Evolutionary conservation across 2,797 vertebrate genomes (phyloP).

Genomic region (Takifugu ocellatus): DNA sequence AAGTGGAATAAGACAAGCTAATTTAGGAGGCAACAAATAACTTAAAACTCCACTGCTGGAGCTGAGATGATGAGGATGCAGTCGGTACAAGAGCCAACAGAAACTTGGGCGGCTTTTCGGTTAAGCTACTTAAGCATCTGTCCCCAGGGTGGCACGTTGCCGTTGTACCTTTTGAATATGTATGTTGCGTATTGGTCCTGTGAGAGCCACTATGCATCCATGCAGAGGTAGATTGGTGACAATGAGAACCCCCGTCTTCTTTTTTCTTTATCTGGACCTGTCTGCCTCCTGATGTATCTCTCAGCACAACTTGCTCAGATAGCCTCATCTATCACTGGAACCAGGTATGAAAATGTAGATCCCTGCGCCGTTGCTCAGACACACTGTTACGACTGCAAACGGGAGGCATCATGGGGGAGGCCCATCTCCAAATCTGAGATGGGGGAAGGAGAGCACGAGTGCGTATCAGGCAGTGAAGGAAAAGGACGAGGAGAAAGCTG

Average conservation of each 20-base stretch:
- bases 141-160: constrained; percentile 52
- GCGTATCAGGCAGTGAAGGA: background rate
- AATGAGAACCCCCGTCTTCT: constrained; percentile 48
- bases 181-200: constrained; percentile 70
- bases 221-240: constrained; percentile 52
- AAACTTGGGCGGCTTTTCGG: constrained; percentile 36
- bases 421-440: constrained; percentile 38
- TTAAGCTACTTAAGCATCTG: constrained; percentile 54
- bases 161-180: constrained; percentile 71
- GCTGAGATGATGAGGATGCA: constrained; percentile 19
- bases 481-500: constrained; percentile 10
- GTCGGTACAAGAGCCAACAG: constrained; percentile 28
- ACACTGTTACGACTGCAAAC: constrained; percentile 65
- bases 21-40: background rate
- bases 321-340: constrained; percentile 80
- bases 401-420: constrained; percentile 61
- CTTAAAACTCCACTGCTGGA: constrained; percentile 35
- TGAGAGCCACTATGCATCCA: constrained; percentile 64
- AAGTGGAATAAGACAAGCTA: too few relatives aligned
- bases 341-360: constrained; percentile 74
- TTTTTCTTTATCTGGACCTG: constrained; percentile 71
- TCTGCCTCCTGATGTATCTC: constrained; percentile 79
- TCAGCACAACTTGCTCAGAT: constrained; percentile 75
- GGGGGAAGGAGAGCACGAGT: background rate
- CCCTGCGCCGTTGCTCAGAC: constrained; percentile 52